Base-by-base conservation (phyloP, 64 coral and sea anemone genomes). In the Pocillopora damicornis region DNA sequence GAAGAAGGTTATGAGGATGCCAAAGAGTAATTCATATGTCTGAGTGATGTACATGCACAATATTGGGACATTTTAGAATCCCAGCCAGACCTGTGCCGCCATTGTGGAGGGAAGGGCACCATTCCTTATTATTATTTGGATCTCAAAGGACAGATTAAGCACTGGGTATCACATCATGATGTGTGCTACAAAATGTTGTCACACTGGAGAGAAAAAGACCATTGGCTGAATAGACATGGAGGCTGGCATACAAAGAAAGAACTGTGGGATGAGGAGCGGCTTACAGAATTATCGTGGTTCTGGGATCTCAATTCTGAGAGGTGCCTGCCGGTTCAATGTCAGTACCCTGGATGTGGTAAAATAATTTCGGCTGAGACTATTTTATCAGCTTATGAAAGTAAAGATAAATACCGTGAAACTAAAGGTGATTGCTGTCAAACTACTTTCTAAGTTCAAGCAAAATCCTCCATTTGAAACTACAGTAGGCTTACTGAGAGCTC, bases 191-290 rank as follows among this genome's bases (percentile, higher is more conserved):
- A 77, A 91, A 91, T 95, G 77, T 87, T 84, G 34, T 76, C 89
- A 26, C 93, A 95, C 58, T 95, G 93, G 86, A 78, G 86, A 62
- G 93, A 95, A 87, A 90, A 91, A 77, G 93, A 88, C 38, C 93
- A 95, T 42, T 91, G 93, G 93, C 61, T 95, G 18, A 81, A 77
- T 23, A 91, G 89, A 88, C 74, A 80, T 75, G 74, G 73, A 37
- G 93, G 85, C 74, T 88, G 89, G 88, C 65, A 71, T 26, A 37
- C 69, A 12, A 95, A 84, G 63, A 81, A 36, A 17, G 93, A 95
- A 84, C 60, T 95, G 25, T 91, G 93, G 85, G 88, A 91, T 90
- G 93, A 89, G 56, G 89, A 95, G 15, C 76, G 89, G 73, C 91
- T 90, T 73, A 67, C 67, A 82, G 82, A 87, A 42, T 51, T 94